Evolutionary conservation across 1,140 invertebrate genomes (phyloP), one percentile per base, ranked within the genome.

Genomic region (Cyclina sinensis): DNA sequence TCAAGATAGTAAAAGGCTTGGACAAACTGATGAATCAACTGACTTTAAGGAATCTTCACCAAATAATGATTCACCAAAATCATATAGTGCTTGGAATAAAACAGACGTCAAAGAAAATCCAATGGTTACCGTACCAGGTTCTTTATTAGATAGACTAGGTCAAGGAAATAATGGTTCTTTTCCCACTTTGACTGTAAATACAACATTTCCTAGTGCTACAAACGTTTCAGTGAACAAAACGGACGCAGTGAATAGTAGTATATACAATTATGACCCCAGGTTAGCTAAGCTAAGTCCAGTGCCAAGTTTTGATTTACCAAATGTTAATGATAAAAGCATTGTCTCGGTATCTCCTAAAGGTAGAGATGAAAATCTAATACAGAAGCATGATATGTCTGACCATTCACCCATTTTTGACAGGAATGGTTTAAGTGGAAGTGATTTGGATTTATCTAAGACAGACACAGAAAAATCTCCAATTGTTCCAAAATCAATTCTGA

Each of bases 1-100:
- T 94, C 98, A 99, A 95, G 99, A 99, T 94, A 97, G 97, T 18
- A 98, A 99, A 94, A 96, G 99, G 14, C 96, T 99, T 27, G 98
- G 99, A 95, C 98, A 98, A 92, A 95, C 98, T 91, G 97, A 97
- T 92, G 97, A 98, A 91, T 98, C 98, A 95, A 98, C 98, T 94
- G 98, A 98, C 95, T 96, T 96, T 83, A 97, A 94, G 30, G 84
- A 92, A 46, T 35, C 80, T 46, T 46, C 62, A 51, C 39, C 80
- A 43, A 81, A 78, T 30, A 80, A 54, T 57, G 88, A 88, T 27
- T 79, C 89, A 32, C 80, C 88, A 12, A 91, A 90, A 79, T 78
- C 48, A 43, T 81, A 82, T 54, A 89, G 54, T 81, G 70, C 95
- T 88, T 91, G 94, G 82, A 95, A 94, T 79, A 95, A 95, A 92